Evolutionary conservation across 2,113 vertebrate genomes (phyloP).

Genomic region (Atrichornis clamosus): DNA sequence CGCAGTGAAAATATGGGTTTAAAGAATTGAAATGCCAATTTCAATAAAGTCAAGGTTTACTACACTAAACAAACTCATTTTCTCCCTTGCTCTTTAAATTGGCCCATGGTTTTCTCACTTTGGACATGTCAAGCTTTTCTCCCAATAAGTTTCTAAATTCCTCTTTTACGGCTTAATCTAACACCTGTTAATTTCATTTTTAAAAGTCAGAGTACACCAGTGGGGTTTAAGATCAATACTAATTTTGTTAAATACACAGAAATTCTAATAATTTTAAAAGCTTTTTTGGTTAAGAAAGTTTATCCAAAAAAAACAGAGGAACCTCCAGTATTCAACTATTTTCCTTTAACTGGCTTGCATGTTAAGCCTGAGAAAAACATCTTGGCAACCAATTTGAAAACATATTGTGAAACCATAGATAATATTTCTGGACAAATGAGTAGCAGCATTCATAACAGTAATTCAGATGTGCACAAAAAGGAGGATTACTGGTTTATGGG

Average conservation of each 20-base stretch:
- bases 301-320: neutral
- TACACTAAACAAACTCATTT: neutral
- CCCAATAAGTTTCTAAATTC: neutral
- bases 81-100: neutral
- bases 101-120: neutral
- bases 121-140: neutral
- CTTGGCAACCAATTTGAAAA: neutral
- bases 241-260: neutral
- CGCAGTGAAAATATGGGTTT: neutral
- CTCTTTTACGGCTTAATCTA: neutral
- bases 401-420: neutral
- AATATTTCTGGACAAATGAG: neutral
- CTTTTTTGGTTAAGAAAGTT: neutral
- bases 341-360: neutral
- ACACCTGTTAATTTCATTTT: neutral
- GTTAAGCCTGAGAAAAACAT: neutral
- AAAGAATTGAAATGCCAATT: neutral
- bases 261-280: neutral
- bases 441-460: neutral
- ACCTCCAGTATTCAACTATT: neutral
- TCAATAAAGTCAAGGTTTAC: neutral
- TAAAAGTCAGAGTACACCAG: neutral
- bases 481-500: neutral
- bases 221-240: neutral
- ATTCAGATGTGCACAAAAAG: neutral